Conservation (phyloP, 30 jellyfish, hydroid and myxozoan genomes). For the Aurelia aurita complex sp. Pacific region DNA sequence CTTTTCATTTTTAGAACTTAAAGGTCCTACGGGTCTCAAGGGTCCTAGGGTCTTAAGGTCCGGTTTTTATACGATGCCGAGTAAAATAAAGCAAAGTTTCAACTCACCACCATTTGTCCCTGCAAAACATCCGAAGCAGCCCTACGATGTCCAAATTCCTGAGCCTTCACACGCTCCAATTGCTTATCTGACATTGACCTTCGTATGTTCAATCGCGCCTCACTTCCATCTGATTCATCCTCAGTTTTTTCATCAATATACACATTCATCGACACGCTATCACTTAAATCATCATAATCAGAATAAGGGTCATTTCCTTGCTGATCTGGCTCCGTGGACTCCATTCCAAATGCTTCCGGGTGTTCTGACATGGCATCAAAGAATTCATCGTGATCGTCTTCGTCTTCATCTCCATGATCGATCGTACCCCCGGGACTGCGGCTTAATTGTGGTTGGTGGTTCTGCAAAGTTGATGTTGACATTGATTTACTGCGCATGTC, state of each 20-base stretch:
- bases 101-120: conserved; percentile 44
- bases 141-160: conserved; percentile 82
- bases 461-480: conserved; percentile 9
- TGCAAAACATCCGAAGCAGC: conserved; percentile 83
- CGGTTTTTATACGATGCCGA: too few relatives aligned
- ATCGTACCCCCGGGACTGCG: conserved; percentile 80
- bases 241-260: conserved; percentile 18
- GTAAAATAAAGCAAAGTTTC: neutral
- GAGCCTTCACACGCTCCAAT: conserved; percentile 37
- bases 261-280: conserved; percentile 24
- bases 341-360: conserved; percentile 90
- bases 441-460: conserved; percentile 10
- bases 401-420: conserved; percentile 69
- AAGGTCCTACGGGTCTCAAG: too few relatives aligned
- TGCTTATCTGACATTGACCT: conserved; percentile 84
- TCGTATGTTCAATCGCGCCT: conserved; percentile 27
- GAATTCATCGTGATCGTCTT: conserved; percentile 94
- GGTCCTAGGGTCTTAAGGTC: too few relatives aligned
- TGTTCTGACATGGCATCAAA: conserved; percentile 97
- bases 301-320: conserved; percentile 62
- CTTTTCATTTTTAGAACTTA: too few relatives aligned
- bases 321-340: conserved; percentile 31
- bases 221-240: conserved; percentile 3
- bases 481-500: conserved; percentile 66
- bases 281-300: conserved; percentile 68